A percentile compares a stretch with the other conserved stretches of the same genome.
Evolutionary conservation across 2,797 vertebrate species (phyloP).

Genomic region (Delichon dasypus): DNA sequence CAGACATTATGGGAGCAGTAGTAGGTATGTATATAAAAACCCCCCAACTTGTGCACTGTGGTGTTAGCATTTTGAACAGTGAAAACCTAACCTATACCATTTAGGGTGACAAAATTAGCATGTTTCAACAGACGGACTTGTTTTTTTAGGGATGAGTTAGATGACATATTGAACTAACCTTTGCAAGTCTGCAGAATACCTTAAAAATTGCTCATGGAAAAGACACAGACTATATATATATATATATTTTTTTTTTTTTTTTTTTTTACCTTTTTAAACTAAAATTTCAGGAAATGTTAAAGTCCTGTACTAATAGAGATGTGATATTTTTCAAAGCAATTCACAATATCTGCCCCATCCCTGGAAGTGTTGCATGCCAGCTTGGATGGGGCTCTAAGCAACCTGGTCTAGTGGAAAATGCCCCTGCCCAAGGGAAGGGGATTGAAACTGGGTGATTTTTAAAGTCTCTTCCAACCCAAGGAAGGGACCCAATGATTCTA

Average conservation of each 20-base stretch:
- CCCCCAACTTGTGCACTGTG: neutral
- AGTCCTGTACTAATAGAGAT: neutral
- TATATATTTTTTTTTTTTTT: neutral
- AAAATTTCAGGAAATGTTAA: neutral
- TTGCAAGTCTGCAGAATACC: neutral
- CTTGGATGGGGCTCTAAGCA: neutral
- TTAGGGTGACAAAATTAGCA: neutral
- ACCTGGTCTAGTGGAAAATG: neutral
- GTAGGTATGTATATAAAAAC: neutral
- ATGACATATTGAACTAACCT: neutral
- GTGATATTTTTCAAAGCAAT: neutral
- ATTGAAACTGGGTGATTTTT: neutral
- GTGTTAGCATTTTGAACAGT: neutral
- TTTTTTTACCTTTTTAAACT: neutral
- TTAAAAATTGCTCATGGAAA: neutral
- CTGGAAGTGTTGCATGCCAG: neutral
- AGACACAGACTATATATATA: fast-evolving
- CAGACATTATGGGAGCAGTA: neutral
- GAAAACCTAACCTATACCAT: neutral
- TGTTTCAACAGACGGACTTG: neutral
- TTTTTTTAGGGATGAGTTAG: neutral
- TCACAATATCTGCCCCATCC: neutral
- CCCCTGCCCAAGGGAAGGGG: neutral
- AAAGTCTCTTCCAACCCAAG: neutral
- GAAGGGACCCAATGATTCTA: too few species aligned